These are phyloP conservation scores for Pelusios castaneus DNA, from an alignment of 2,113 vertebrate species.

Conservation along the genomic window DNA sequence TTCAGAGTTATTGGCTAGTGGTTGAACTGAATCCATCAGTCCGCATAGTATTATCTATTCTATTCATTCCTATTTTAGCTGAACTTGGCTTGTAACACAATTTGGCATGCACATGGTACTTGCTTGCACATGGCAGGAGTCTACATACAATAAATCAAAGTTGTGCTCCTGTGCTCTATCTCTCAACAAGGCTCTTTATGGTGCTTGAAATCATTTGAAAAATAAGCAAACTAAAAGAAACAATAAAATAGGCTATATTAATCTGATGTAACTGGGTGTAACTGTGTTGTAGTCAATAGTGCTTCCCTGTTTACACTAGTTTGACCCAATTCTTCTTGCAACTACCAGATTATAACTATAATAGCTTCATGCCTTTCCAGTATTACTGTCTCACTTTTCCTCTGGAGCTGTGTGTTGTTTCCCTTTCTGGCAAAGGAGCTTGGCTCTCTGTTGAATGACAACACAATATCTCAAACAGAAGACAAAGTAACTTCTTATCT, in stretches of 20 bases:
- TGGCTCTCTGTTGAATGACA: background rate
- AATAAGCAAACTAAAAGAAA: background rate
- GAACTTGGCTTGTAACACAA: background rate
- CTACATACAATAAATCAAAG: background rate
- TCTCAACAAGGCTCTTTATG: background rate
- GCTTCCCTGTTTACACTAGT: background rate
- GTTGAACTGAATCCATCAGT: background rate
- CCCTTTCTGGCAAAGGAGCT: background rate
- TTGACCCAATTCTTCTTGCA: background rate
- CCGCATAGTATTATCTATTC: background rate
- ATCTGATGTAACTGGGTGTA: background rate
- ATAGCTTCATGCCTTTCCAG: background rate
- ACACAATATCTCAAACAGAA: background rate
- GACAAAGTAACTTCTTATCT: background rate
- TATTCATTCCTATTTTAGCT: background rate
- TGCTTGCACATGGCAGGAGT: background rate
- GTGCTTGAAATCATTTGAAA: background rate
- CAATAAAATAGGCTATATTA: background rate
- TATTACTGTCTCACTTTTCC: background rate
- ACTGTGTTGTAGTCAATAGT: background rate
- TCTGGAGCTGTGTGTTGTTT: background rate
- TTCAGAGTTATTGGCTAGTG: background rate
- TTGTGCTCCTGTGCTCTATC: background rate
- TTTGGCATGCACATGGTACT: background rate
- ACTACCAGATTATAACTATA: background rate